Evolutionary conservation across 1,140 invertebrate species (phyloP), one percentile per base, ranked within the genome.

Genomic region (Drosophila nasuta): DNA sequence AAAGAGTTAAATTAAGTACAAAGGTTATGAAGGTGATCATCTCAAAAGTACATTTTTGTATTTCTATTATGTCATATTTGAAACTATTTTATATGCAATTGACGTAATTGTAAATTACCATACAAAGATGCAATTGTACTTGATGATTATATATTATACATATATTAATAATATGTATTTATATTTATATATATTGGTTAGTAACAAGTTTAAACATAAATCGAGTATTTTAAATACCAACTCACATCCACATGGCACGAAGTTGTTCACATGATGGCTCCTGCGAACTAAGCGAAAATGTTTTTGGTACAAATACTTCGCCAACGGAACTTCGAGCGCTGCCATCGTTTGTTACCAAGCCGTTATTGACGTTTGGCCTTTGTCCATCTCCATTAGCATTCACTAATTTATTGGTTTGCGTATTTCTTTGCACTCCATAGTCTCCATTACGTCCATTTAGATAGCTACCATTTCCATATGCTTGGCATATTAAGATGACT

Each of bases 241-340:
- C 87, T 83, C 79, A 94, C 94, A 97, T 95, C 97, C 97, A 98
- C 97, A 98, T 97, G 3, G 96, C 96, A 56, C 97, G 95, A 33
- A 98, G 93, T 92, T 97, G 96, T 63, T 97, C 96, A 92, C 97
- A 98, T 28, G 95, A 96, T 0, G 97, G 97, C 82, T 98, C 97
- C 63, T 94, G 90, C 8, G 85, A 74, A 48, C 79, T 90, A 0
- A 92, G 49, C 13, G 83, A 66, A 65, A 90, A 91, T 6, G 87
- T 85, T 77, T 91, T 92, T 13, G 91, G 82, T 0, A 77, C 85
- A 71, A 92, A 79, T 10, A 92, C 82, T 76, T 92, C 91, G 1
- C 91, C 91, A 35, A 80, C 82, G 28, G 63, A 38, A 38, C 7
- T 52, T 4, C 67, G 45, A 1, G 74, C 74, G 8, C 49, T 75